Conservation (phyloP, 2,797 vertebrate species). For the Eulemur rubriventer region DNA sequence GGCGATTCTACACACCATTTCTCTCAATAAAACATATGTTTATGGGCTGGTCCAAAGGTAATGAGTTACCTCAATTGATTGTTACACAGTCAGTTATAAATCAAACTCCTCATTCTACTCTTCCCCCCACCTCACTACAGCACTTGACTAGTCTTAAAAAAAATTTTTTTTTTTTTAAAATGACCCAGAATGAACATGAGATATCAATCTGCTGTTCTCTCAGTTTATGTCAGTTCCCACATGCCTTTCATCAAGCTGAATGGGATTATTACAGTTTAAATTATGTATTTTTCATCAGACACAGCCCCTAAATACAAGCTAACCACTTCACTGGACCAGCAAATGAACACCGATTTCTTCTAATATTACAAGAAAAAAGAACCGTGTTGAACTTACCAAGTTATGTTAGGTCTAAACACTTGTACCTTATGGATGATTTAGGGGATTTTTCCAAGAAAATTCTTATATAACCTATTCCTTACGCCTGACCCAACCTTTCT, state of each 20-base stretch:
- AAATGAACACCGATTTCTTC: slow-evolving; percentile 48
- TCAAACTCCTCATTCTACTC: background rate
- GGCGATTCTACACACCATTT: background rate
- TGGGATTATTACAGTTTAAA: slow-evolving; percentile 34
- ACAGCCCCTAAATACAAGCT: slow-evolving; percentile 13
- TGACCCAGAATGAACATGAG: background rate
- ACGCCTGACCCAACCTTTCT: background rate
- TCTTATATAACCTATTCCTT: background rate
- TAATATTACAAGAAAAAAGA: background rate
- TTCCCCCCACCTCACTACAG: background rate
- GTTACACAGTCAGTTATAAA: background rate
- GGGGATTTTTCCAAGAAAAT: slow-evolving; percentile 22
- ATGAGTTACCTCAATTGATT: background rate
- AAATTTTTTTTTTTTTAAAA: background rate
- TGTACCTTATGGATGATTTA: background rate
- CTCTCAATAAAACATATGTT: slow-evolving; percentile 29
- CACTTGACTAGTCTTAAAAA: background rate
- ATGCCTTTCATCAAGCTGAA: slow-evolving; percentile 12
- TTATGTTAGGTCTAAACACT: slow-evolving; percentile 3
- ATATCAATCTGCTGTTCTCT: background rate
- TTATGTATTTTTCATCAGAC: slow-evolving; percentile 35
- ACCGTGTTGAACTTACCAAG: background rate
- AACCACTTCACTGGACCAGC: slow-evolving; percentile 1
- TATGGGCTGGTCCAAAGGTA: background rate
- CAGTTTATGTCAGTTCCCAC: slow-evolving; percentile 21